phyloP scores from a whole-genome alignment of 2,113 vertebrate species.

The Lota lota region DNA sequence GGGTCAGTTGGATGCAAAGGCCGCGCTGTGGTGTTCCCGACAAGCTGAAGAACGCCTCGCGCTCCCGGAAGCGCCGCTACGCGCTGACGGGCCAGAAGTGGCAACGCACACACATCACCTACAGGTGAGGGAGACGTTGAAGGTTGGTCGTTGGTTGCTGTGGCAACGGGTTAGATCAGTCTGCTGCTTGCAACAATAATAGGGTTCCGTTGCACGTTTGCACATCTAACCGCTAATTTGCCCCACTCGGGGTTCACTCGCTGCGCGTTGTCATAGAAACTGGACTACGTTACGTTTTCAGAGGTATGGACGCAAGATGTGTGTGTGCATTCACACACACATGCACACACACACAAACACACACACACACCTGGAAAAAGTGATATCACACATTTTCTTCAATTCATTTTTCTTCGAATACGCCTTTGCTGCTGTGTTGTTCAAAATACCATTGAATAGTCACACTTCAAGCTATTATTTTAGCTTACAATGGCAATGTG shows the following conservation, averaged over 20 bases:
- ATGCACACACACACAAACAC: background rate
- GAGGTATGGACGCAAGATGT: slow-evolving; percentile 4
- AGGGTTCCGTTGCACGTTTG: slow-evolving; percentile 14
- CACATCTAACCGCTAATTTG: slow-evolving; percentile 36
- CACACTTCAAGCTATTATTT: background rate
- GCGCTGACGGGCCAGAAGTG: slow-evolving; percentile 97
- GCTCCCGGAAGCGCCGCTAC: slow-evolving; percentile 87
- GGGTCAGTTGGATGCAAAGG: slow-evolving; percentile 93
- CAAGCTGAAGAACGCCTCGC: slow-evolving; percentile 79
- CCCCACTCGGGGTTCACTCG: slow-evolving; percentile 28
- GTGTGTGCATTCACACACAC: background rate
- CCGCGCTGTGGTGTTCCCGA: slow-evolving; percentile 95
- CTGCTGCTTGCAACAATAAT: slow-evolving; percentile 5
- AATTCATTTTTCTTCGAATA: background rate
- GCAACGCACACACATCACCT: slow-evolving; percentile 98
- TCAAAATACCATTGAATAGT: background rate
- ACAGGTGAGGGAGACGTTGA: slow-evolving; percentile 81
- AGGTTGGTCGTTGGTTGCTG: slow-evolving; percentile 23
- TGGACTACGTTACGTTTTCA: slow-evolving; percentile 31
- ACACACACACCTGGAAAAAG: background rate
- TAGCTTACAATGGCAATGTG: too few species aligned
- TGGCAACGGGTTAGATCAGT: slow-evolving; percentile 30
- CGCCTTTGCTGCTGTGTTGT: too few species aligned
- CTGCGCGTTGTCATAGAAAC: slow-evolving; percentile 62
- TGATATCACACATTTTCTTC: slow-evolving; percentile 30